Base-by-base conservation (phyloP, 2,888 invertebrate genomes). In the Phytoseiulus persimilis region DNA sequence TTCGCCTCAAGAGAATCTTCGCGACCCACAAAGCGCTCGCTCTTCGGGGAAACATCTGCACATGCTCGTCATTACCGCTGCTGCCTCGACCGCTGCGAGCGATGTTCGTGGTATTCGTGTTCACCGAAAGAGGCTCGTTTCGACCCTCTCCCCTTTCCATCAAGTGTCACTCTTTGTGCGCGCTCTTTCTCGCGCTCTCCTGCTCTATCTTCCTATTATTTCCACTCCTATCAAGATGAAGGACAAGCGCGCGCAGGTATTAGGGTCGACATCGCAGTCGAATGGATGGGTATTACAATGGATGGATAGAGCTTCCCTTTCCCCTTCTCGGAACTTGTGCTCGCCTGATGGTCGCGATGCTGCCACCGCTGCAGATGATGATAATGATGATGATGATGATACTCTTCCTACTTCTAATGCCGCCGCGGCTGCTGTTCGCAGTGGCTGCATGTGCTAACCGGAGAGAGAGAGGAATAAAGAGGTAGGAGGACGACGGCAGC, bases 221-320 rank as follows among this genome's bases (percentile, higher is more conserved):
- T 23, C 65, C 65, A 65, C 65, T 65, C 65, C 65, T 65, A 65
- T 65, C 65, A 65, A 65, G 65, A 65, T 65, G 65, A 65, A 28
- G 65, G 65, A 65, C 65, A 65, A 65, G 65, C 65, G 65, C 65
- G 65, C 65, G 65, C 65, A 65, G 65, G 65, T 65, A 65, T 65
- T 65, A 65, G 65, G 65, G 65, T 65, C 65, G 65, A 14, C 65
- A 23, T 65, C 18, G 65, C 6, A 14, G 28, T 23, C 65, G 65
- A 65, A 65, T 65, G 65, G 65, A 65, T 65, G 65, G 65, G 65
- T 28, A 65, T 65, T 65, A 65, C 65, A 65, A 65, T 65, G 65
- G 65, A 65, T 65, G 28, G 65, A 65, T 65, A 23, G 65, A 65
- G 28, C 65, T 65, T 28, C 65, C 65, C 65, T 65, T 28, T 65